phyloP scores from a whole-genome alignment of 2,888 invertebrate species.

The Dendrolimus houi region DNA sequence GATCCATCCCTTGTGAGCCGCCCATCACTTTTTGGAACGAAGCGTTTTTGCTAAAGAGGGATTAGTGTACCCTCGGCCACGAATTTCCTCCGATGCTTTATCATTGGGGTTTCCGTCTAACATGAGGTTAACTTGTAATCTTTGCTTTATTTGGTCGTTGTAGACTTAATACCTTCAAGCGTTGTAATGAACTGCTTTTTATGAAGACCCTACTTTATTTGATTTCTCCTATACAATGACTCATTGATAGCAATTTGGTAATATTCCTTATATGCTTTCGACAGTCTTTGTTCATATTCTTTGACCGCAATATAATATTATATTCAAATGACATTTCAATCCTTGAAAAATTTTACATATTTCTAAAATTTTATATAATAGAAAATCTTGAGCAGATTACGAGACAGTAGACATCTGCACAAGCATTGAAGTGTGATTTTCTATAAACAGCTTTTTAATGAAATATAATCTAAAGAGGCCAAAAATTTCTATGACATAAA shows the following conservation, averaged over 20 bases:
- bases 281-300: background rate
- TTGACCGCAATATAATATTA: background rate
- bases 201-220: slow-evolving; percentile 52
- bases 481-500: no score
- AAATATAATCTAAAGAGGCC: no score
- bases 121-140: slow-evolving; percentile 77
- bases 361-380: no score
- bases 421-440: no score
- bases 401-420: no score
- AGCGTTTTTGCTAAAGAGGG: slow-evolving; percentile 77
- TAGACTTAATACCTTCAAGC: slow-evolving; percentile 63
- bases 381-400: no score
- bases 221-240: slow-evolving; percentile 21
- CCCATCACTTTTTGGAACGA: slow-evolving; percentile 74
- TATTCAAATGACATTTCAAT: no score
- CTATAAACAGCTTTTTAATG: no score
- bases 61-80: slow-evolving; percentile 70
- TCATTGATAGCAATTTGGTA: slow-evolving; percentile 10
- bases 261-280: background rate
- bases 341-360: no score
- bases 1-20: slow-evolving; percentile 68
- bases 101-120: slow-evolving; percentile 73
- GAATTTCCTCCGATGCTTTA: slow-evolving; percentile 74
- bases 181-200: slow-evolving; percentile 64
- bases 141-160: slow-evolving; percentile 72